Base-by-base conservation (phyloP, 2,797 vertebrate species). In the Limnodromus scolopaceus region DNA sequence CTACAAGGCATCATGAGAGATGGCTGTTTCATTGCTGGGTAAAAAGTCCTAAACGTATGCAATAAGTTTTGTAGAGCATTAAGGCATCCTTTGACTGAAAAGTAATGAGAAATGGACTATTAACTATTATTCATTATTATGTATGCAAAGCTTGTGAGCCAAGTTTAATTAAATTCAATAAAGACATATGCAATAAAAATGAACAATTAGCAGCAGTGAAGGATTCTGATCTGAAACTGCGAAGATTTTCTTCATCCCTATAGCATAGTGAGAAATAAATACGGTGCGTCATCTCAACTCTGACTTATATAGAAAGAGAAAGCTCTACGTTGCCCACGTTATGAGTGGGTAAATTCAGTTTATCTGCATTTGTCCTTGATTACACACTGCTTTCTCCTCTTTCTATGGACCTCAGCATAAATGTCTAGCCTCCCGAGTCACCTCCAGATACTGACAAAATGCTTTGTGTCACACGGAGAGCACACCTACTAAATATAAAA, bases 111-210 rank as follows among this genome's bases (percentile, higher is more conserved):
- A 92, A 84, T 66, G 48, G 65, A 9, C 65, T 88, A 51, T 85
- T 92, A 83, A 86, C 32, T 93, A 4, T 70, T 93, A 70, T 48
- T 74, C 51, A 36, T 77, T 74, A 74, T 69, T 83, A 51, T 6
- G 20, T 34, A 39, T 39, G 49, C 51, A 63, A 87, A 77, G 75
- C 51, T 92, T 90, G 76, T 83, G 76, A 89, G 79, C 60, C 51
- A 85, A 85, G 55, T 93, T 77, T 88, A 95, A 95, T 92, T 85
- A 90, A 92, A 85, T 90, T 77, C 79, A 77, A 58, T 86, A 66
- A 84, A 54, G 38, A 64, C 41, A 70, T 57, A 38, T 39, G 65
- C 80, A 92, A 51, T 94, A 86, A 92, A 93, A 93, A 86, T 71
- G 74, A 88, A 63, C 60, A 81, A 27, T 81, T 84, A 86, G 16